Conservation (phyloP, 2,113 vertebrate genomes). For the Ictidomys tridecemlineatus region DNA sequence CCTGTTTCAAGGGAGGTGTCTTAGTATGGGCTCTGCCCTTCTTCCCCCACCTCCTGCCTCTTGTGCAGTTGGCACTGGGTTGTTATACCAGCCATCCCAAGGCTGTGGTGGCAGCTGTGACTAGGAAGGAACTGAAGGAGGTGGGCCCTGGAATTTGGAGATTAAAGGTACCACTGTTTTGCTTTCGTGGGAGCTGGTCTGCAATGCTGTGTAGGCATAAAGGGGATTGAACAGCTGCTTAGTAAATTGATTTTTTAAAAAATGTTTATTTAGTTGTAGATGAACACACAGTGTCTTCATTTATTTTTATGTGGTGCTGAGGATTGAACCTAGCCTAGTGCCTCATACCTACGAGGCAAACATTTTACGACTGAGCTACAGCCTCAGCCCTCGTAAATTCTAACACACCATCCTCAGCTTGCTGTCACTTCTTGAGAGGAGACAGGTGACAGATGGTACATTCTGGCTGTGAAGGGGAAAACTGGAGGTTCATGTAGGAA, state of each 20-base stretch:
- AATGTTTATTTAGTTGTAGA: too few relatives aligned
- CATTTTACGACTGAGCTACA: too few relatives aligned
- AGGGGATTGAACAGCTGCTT: not conserved
- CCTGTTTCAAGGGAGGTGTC: not conserved
- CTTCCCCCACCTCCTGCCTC: not conserved
- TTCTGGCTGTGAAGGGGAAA: not conserved
- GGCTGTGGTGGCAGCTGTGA: not conserved
- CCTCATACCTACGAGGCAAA: too few relatives aligned
- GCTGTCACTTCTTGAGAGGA: not conserved
- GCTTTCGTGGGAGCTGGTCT: not conserved
- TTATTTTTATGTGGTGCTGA: too few relatives aligned
- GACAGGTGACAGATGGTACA: not conserved
- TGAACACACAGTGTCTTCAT: too few relatives aligned
- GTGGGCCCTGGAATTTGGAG: not conserved
- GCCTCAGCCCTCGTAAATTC: too few relatives aligned
- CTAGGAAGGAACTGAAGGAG: not conserved
- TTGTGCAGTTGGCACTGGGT: not conserved
- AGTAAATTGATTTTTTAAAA: not conserved
- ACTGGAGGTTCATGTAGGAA: not conserved
- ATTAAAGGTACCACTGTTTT: not conserved
- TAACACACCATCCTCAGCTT: not conserved
- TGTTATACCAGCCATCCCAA: not conserved
- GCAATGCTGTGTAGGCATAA: not conserved
- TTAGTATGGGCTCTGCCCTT: not conserved
- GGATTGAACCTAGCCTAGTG: too few relatives aligned